A percentile compares a stretch with the other conserved stretches of the same genome.
Conservation (phyloP, 92 coral and sea anemone species). For the Epizoanthus illoricatus region DNA sequence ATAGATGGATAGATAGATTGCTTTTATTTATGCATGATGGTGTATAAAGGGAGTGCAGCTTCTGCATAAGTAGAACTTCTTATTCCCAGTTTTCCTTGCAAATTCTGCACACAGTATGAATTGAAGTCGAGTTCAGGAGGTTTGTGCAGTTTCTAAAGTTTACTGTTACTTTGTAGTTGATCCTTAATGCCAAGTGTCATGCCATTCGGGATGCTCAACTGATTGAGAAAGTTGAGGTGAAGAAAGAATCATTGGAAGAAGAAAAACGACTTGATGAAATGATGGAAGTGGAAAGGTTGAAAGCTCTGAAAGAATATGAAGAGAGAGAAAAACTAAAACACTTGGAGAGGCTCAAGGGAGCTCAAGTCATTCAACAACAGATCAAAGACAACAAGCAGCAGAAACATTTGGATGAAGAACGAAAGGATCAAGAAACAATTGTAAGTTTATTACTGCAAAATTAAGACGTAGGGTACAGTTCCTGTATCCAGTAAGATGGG, state of each 20-base stretch:
- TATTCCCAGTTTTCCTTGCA: neutral
- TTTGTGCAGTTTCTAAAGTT: neutral
- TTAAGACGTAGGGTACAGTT: too few species aligned
- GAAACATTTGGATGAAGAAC: constrained; percentile 87
- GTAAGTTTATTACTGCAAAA: constrained; percentile 42
- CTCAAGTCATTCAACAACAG: constrained; percentile 85
- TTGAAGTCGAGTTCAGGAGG: too few species aligned
- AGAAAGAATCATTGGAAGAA: constrained; percentile 87
- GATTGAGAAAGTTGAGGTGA: constrained; percentile 94
- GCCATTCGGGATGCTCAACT: constrained; percentile 99
- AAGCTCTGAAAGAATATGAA: constrained; percentile 86
- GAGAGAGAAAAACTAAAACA: constrained; percentile 85
- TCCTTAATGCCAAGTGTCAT: constrained; percentile 97
- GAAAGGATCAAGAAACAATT: constrained; percentile 93
- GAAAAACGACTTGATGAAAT: constrained; percentile 95
- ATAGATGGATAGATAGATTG: too few species aligned
- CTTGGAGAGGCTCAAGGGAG: constrained; percentile 85
- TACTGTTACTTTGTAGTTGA: constrained; percentile 59
- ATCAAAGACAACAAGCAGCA: constrained; percentile 80
- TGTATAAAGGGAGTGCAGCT: too few species aligned
- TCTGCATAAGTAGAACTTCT: neutral
- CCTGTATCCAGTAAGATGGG: too few species aligned
- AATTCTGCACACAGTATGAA: neutral
- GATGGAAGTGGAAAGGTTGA: constrained; percentile 97
- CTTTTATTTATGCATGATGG: too few species aligned